Evolutionary conservation across 2,113 vertebrate species (phyloP).

Genomic region (Daboia siamensis): DNA sequence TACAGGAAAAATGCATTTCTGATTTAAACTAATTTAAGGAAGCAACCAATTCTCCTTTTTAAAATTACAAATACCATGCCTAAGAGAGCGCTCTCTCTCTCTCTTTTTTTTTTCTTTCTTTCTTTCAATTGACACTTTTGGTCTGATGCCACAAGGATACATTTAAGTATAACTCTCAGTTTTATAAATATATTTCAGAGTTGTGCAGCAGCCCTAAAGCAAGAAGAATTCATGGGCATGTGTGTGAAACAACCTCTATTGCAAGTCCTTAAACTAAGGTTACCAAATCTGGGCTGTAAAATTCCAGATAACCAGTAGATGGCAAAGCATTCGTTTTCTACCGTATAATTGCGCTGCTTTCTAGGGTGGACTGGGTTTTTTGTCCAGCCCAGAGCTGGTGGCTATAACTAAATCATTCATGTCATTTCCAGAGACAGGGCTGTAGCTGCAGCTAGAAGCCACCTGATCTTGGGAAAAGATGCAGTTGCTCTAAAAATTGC

Average conservation of each 20-base stretch:
- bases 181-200: not conserved
- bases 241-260: not conserved
- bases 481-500: not conserved
- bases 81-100: too few species aligned
- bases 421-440: not conserved
- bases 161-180: not conserved
- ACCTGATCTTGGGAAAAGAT: not conserved
- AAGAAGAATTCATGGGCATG: not conserved
- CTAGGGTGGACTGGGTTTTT: not conserved
- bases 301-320: not conserved
- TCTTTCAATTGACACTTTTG: not conserved
- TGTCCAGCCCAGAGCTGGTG: not conserved
- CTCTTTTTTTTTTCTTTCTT: too few species aligned
- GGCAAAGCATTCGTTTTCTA: not conserved
- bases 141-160: not conserved
- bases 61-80: not conserved
- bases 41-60: not conserved
- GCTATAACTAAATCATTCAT: not conserved
- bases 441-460: not conserved
- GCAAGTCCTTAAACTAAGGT: not conserved
- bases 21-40: not conserved
- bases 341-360: not conserved
- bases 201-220: not conserved
- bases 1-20: not conserved
- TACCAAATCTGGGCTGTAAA: not conserved